Evolutionary conservation across 2,888 invertebrate genomes (phyloP).

Genomic region (Oscheius sp.): DNA sequence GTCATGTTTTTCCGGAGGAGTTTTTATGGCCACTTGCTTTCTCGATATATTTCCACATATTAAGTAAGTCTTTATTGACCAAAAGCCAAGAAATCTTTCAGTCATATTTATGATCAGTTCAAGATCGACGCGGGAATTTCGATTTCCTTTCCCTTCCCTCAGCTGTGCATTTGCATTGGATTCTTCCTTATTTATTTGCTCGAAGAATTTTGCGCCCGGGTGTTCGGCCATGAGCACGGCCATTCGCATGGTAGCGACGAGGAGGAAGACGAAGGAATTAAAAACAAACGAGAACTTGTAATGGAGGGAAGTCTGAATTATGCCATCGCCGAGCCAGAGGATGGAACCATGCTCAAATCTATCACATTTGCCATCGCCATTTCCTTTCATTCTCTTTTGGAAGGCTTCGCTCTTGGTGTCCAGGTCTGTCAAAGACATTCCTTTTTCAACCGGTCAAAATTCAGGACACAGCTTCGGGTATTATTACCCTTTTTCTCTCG

Average conservation of each 20-base stretch:
- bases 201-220: slow-evolving; percentile 53
- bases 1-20: slow-evolving; percentile 54
- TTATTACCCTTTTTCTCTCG: slow-evolving; percentile 65
- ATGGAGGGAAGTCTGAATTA: slow-evolving; percentile 56
- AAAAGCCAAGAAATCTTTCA: slow-evolving; percentile 27
- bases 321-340: slow-evolving; percentile 31
- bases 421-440: slow-evolving; percentile 51
- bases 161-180: slow-evolving; percentile 65
- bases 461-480: slow-evolving; percentile 57
- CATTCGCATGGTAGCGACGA: background rate
- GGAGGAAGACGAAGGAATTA: background rate
- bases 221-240: slow-evolving; percentile 5
- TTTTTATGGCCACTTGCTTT: slow-evolving; percentile 66
- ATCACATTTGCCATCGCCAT: slow-evolving; percentile 69
- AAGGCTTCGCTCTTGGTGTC: slow-evolving; percentile 67
- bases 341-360: slow-evolving; percentile 54
- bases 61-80: slow-evolving; percentile 41
- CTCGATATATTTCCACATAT: slow-evolving; percentile 66
- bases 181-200: slow-evolving; percentile 69
- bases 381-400: slow-evolving; percentile 67
- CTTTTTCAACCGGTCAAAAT: no score
- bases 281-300: slow-evolving; percentile 36
- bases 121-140: slow-evolving; percentile 25
- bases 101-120: slow-evolving; percentile 42
- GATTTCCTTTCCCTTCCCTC: slow-evolving; percentile 60